phyloP scores from a whole-genome alignment of 2,113 vertebrate genomes.

The Peucedramus taeniatus region DNA sequence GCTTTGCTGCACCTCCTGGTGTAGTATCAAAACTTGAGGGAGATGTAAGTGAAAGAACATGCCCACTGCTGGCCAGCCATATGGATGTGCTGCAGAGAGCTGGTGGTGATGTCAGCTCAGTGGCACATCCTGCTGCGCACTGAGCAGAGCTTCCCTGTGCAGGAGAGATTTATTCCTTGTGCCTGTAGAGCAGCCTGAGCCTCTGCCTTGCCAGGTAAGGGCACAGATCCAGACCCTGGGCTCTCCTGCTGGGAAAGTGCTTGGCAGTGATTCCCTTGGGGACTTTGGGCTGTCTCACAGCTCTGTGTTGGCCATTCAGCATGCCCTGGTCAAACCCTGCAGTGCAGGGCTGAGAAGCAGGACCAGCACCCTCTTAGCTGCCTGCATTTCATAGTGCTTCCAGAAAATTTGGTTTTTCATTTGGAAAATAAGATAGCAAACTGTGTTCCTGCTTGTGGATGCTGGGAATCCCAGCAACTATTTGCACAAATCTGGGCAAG shows the following conservation, averaged over 20 bases:
- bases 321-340: background rate
- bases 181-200: background rate
- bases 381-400: background rate
- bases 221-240: background rate
- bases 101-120: constrained; percentile 8
- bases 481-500: rapidly evolving
- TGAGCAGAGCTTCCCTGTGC: background rate
- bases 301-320: background rate
- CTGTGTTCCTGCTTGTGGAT: background rate
- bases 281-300: background rate
- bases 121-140: background rate
- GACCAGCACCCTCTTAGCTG: background rate
- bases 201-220: background rate
- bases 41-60: background rate
- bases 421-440: background rate
- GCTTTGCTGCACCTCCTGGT: constrained; percentile 1
- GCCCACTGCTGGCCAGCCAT: background rate
- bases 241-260: background rate
- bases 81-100: background rate
- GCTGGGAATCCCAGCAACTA: background rate
- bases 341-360: background rate
- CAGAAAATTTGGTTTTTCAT: background rate
- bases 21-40: background rate
- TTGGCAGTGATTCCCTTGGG: background rate
- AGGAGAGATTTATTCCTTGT: background rate